Evolutionary conservation across 2,888 invertebrate genomes (phyloP), one percentile per base, ranked within the genome.

Genomic region (Spodoptera littoralis): DNA sequence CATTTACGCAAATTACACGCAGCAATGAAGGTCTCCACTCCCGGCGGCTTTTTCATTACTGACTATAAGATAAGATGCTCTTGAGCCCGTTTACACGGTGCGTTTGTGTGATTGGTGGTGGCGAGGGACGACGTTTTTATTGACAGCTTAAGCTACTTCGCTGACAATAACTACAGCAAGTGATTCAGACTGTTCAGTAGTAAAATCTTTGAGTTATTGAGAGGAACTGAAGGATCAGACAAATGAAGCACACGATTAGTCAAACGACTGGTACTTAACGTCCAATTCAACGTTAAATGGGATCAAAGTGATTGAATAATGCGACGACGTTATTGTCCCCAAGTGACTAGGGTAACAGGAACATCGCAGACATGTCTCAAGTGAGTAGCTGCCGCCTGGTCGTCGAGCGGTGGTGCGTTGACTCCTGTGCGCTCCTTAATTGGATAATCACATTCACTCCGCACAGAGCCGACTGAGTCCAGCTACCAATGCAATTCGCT

Each of bases 1-100:
- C 81, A 82, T 88, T 84, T 83, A 88, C 83, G 85, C 83, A 85
- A 85, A 87, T 84, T 78, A 73, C 60, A 73, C 75, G 65, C 69
- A 59, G 55, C 55, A 57, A 42, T 61, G 73, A 79, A 79, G 79
- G 79, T 73, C 77, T 67, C 47, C 59, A 59, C 62, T 73, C 65
- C 70, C 58, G 60, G 52, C 65, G 53, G 60, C 65, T 63, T 65
- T 65, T 71, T 66, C 72, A 66, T 65, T 62, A 57, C 65, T 8
- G 36, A 36, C 36, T 36, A 8, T 36, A 36, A 9, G 47, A 8
- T 36, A 36, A 9, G 47, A 48, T 62, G 76, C 27, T 76, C 77
- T 77, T 76, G 79, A 59, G 60, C 76, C 51, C 62, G 53, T 69
- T 77, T 66, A 69, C 47, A 70, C 64, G 61, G 52, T 51, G 54